phyloP scores from a whole-genome alignment of 1,140 invertebrate genomes.

The Helicoverpa zea region DNA sequence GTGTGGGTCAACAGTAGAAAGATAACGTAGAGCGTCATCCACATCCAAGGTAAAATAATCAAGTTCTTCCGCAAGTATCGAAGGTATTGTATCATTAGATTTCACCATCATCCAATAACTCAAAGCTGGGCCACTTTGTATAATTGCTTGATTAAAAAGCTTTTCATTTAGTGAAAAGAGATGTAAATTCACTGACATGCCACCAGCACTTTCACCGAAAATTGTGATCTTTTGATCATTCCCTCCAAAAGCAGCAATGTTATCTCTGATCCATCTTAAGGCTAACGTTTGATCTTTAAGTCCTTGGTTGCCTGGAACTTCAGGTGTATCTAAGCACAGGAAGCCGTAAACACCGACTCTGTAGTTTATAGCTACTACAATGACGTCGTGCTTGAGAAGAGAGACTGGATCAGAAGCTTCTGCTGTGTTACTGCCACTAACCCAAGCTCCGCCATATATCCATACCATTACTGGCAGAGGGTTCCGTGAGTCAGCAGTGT shows the following conservation, averaged over 20 bases:
- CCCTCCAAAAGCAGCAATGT: conserved; percentile 59
- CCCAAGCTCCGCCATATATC: conserved; percentile 91
- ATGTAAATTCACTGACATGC: conserved; percentile 53
- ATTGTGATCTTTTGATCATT: conserved; percentile 54
- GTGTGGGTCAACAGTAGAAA: conserved; percentile 31
- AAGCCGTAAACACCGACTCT: conserved; percentile 50
- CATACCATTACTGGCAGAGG: conserved; percentile 89
- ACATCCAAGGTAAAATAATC: conserved; percentile 48
- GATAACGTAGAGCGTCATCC: conserved; percentile 51
- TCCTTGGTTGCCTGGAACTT: conserved; percentile 56
- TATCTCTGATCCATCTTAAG: conserved; percentile 59
- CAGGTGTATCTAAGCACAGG: conserved; percentile 53
- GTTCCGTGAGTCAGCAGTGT: conserved; percentile 51
- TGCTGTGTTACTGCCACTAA: neutral
- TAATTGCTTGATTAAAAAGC: conserved; percentile 56
- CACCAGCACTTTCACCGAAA: conserved; percentile 50
- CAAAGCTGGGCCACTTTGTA: conserved; percentile 53
- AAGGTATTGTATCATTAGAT: neutral
- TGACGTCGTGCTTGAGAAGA: conserved; percentile 43
- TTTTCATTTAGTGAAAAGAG: conserved; percentile 53
- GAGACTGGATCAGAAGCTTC: neutral
- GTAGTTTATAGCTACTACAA: conserved; percentile 52
- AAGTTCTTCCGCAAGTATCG: conserved; percentile 40
- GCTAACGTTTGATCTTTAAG: conserved; percentile 64
- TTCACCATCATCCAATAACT: conserved; percentile 10